Conservation (phyloP, 1,140 invertebrate species). For the Caenorhabditis inopinata region DNA sequence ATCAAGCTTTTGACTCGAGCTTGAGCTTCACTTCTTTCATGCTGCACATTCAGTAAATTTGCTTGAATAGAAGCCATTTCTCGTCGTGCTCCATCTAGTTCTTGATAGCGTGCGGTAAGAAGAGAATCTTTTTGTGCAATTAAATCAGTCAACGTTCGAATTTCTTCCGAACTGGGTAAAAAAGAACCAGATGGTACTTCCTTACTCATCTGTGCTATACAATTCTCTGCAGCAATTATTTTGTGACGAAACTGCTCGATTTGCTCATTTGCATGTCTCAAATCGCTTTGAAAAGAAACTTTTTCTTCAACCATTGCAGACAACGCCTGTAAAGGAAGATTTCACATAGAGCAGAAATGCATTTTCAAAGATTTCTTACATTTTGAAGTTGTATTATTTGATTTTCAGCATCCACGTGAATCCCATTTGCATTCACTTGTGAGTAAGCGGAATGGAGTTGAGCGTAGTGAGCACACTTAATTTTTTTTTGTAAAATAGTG, state of each 20-base stretch:
- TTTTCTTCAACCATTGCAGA: constrained; percentile 41
- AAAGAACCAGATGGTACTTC: not conserved
- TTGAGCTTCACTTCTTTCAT: constrained; percentile 41
- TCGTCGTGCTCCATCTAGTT: constrained; percentile 18
- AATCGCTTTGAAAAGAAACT: constrained; percentile 21
- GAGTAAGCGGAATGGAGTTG: constrained; percentile 40
- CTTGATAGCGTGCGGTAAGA: not conserved
- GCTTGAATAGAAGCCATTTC: constrained; percentile 20
- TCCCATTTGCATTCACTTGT: constrained; percentile 20
- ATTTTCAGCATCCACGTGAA: constrained; percentile 33
- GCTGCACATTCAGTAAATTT: not conserved
- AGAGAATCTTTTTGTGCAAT: not conserved
- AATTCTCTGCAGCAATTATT: not conserved
- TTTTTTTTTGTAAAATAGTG: not conserved
- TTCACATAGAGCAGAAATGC: not conserved
- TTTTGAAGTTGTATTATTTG: constrained; percentile 39
- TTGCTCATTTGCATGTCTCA: constrained; percentile 20
- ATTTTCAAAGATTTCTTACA: not conserved
- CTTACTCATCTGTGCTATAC: not conserved
- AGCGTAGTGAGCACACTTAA: constrained; percentile 20
- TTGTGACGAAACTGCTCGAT: not conserved
- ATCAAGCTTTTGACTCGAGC: constrained; percentile 27
- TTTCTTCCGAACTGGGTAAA: not conserved
- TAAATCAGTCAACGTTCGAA: not conserved
- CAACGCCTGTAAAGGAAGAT: constrained; percentile 29